Evolutionary conservation across 2,797 vertebrate genomes (phyloP), one percentile per base, ranked within the genome.

Genomic region (Spinus pinus): DNA sequence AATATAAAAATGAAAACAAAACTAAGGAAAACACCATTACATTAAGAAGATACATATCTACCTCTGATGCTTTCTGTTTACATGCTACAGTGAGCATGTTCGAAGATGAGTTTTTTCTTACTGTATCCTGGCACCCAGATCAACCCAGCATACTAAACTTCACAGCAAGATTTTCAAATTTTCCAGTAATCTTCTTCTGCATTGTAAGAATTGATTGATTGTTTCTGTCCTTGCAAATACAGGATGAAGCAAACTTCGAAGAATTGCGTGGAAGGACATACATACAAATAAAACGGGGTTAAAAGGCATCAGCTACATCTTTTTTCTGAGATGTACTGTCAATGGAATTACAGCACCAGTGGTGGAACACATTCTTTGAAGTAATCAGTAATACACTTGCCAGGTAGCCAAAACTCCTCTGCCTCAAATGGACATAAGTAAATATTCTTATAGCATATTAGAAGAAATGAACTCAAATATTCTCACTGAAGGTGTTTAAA

Each of bases 1-100:
- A 90, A 93, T 83, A 95, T 71, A 97, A 97, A 89, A 53, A 95
- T 10, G 37, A 62, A 88, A 97, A 92, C 46, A 90, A 91, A 37
- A 78, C 50, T 73, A 80, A 81, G 82, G 88, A 73, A 93, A 97
- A 97, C 65, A 74, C 14, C 54, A 81, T 80, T 85, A 75, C 25
- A 22, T 75, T 90, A 77, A 51, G 62, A 94, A 82, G 24, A 81
- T 57, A 64, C 7, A 2, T 19, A 50, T 62, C 37, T 56, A 49
- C 6, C 15, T 73, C 37, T 23, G 25, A 72, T 58, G 17, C 15
- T 46, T 46, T 74, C 44, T 50, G 8, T 85, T 93, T 88, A 80
- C 53, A 92, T 70, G 35, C 15, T 80, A 86, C 5, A 70, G 42
- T 22, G 33, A 96, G 28, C 20, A 58, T 23, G 33, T 50, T 93